Base-by-base conservation (phyloP, 2,113 vertebrate genomes). In the Polypterus senegalus region DNA sequence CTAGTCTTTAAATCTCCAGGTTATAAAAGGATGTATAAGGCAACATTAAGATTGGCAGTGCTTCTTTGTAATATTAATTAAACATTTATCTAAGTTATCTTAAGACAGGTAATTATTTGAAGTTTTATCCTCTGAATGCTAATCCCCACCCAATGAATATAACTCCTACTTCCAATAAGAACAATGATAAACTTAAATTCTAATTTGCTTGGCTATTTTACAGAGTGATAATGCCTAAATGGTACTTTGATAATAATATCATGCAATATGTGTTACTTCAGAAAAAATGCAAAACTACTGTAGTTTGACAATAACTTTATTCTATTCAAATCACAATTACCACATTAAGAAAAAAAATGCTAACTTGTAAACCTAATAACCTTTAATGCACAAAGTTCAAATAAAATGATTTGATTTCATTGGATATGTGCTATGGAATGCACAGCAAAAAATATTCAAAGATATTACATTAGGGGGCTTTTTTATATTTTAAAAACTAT, bases 61-160 rank as follows among this genome's bases (percentile, higher is more conserved):
- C 10, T 49, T 60, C 11, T 45, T 61, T 54, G 52, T 56, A 8
- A 48, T 57, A 63, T 56, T 57, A 47, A 63, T 63, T 47, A 63
- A 63, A 63, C 6, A 27, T n/a, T 56, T 46, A 63, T 63, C 61
- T 48, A 48, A 54, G 49, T 11, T 7, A 62, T 27, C 61, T 49
- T 56, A 54, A 63, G 11, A 7, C n/a, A 63, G 61, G 46, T 48
- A 63, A 63, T 63, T 56, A 63, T 56, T 57, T 47, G 57, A 9
- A 56, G 48, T 46, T 5, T 47, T 55, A 55, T 53, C 44, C 61
- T 6, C 43, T 54, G 45, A 58, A 45, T 43, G 52, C 52, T 62
- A 62, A 62, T 62, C 61, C 52, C 61, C 61, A 56, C 54, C 54
- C 54, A n/a, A 10, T 10, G 61, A 9, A 27, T 47, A 54, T 52